Base-by-base conservation (phyloP, 2,888 invertebrate species). In the Microctonus brassicae region DNA sequence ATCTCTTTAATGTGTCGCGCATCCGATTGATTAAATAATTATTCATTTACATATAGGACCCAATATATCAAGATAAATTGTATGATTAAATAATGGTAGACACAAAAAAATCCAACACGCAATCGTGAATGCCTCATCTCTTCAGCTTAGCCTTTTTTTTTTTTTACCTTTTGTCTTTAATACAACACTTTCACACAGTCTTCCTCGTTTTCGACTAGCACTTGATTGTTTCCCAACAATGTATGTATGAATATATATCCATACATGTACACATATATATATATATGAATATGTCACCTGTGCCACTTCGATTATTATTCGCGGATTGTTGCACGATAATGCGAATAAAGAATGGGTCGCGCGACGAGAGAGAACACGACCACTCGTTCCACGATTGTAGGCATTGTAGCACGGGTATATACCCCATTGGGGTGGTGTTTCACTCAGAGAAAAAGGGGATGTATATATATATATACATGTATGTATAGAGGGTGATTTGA, bases 351-450 rank as follows among this genome's bases (percentile, higher is more conserved):
- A 55, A 34, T 34, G 55, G 22, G 65, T 53, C 34, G 22, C 3
- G 24, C 60, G 26, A 29, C 20, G 69, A 52, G 42, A 39, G 22
- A 65, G 52, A 52, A 52, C 13, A 53, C 60, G 39, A 36, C 53
- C 17, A 67, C 62, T 67, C 55, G 62, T 67, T 71, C 22, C 55
- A 39, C 66, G 60, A 71, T 67, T 71, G 53, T 55, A 65, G 36
- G 24, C 66, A 53, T 33, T 36, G 11, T 24, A 66, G 57, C 34
- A 60, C 60, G 33, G 60, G 60, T 55, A 55, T 29, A 17, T 60
- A 10, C 60, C 20, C 29, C 57, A 57, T 57, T 57, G 33, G 66
- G 66, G 66, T 66, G 66, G 66, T 66, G 66, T 57, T 66, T 66
- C 42, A 26, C 36, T 20, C 6, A 39, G 52, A 17, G 47, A 17